phyloP scores from a whole-genome alignment of 2,113 vertebrate species.

The Menidia beryllina region DNA sequence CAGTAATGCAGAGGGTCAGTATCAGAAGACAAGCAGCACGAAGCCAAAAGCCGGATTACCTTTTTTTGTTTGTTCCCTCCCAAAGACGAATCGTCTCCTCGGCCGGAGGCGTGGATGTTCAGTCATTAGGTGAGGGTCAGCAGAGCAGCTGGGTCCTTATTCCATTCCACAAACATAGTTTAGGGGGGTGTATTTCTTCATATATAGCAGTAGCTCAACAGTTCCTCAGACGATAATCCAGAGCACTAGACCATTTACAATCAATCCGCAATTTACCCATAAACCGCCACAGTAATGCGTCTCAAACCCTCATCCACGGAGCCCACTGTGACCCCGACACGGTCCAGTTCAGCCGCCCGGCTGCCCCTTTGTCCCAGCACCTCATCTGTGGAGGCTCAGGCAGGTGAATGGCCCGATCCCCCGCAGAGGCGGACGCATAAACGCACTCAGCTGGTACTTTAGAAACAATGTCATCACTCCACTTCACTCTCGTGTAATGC shows the following conservation, averaged over 20 bases:
- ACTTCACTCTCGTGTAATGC: slow-evolving; percentile 75
- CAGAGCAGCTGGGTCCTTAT: slow-evolving; percentile 2
- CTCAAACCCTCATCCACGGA: slow-evolving; percentile 38
- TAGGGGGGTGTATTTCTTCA: slow-evolving; percentile 2
- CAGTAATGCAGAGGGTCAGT: too few species aligned
- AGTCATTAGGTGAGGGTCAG: slow-evolving; percentile 5
- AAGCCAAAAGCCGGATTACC: background rate
- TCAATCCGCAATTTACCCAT: slow-evolving; percentile 60
- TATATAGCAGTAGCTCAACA: slow-evolving; percentile 2
- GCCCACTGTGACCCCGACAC: background rate
- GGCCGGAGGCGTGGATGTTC: slow-evolving; percentile 1
- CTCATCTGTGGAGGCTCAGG: slow-evolving; percentile 30
- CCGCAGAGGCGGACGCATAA: slow-evolving; percentile 48
- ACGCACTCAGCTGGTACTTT: slow-evolving; percentile 65
- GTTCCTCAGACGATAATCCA: background rate
- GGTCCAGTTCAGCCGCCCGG: slow-evolving; percentile 28
- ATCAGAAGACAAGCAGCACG: too few species aligned
- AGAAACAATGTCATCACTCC: slow-evolving; percentile 78
- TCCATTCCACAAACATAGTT: slow-evolving; percentile 1
- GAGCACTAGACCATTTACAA: slow-evolving; percentile 25
- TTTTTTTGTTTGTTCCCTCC: slow-evolving; percentile 6
- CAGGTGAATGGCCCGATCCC: slow-evolving; percentile 46
- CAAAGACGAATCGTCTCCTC: background rate
- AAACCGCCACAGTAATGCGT: slow-evolving; percentile 30
- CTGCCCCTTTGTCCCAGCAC: slow-evolving; percentile 34